A percentile compares a stretch with the other conserved stretches of the same genome.
Conservation (phyloP, 2,888 invertebrate genomes). For the Athetis lepigone region DNA sequence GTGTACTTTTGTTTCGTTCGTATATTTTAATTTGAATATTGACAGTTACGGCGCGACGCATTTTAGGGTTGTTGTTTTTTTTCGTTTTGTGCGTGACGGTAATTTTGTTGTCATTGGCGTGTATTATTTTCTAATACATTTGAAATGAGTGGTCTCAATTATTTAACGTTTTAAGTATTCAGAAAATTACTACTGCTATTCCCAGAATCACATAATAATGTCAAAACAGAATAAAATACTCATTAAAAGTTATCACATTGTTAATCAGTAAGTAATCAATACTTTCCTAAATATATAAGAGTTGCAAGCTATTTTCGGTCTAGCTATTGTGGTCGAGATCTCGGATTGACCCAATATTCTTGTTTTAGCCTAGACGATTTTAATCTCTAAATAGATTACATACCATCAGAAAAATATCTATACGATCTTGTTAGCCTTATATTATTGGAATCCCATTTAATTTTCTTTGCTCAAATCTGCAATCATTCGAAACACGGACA, state of each 20-base stretch:
- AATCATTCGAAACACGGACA: background rate
- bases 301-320: slow-evolving; percentile 9
- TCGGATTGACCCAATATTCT: slow-evolving; percentile 29
- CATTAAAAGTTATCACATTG: background rate
- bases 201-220: too few relatives aligned
- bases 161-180: too few relatives aligned
- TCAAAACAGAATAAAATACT: too few relatives aligned
- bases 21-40: slow-evolving; percentile 45
- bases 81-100: slow-evolving; percentile 6
- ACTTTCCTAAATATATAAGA: background rate
- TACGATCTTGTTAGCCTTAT: background rate
- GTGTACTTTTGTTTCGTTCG: slow-evolving; percentile 39
- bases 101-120: background rate
- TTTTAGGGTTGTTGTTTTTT: slow-evolving; percentile 28
- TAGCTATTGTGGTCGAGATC: background rate
- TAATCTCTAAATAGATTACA: slow-evolving; percentile 1
- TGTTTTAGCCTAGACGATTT: slow-evolving; percentile 13
- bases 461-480: too few relatives aligned
- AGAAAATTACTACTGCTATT: too few relatives aligned
- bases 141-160: too few relatives aligned
- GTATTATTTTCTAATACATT: background rate
- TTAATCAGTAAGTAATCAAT: background rate
- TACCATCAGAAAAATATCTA: background rate
- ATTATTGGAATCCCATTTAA: too few relatives aligned
- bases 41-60: slow-evolving; percentile 26